Evolutionary conservation across 2,888 invertebrate species (phyloP), one percentile per base, ranked within the genome.

Genomic region (Lochmaea capreae): DNA sequence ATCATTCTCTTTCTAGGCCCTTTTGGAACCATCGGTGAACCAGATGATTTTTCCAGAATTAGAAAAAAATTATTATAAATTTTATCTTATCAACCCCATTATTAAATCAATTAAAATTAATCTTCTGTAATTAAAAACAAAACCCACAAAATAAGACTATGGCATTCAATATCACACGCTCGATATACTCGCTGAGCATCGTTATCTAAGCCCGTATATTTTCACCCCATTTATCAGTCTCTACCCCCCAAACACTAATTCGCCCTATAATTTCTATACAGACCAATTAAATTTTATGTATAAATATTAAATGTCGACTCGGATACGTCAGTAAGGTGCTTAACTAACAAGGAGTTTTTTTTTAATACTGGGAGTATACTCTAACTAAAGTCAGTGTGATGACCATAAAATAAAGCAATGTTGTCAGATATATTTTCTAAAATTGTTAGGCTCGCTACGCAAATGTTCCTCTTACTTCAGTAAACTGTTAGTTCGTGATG

Each of bases 61-160:
- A n/a, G n/a, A n/a, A n/a, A n/a, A n/a, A n/a, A n/a, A n/a, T n/a
- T n/a, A n/a, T n/a, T n/a, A n/a, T n/a, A n/a, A n/a, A n/a, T n/a
- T n/a, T n/a, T 43, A 43, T 43, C 10, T 43, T 43, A 74, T 70
- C 62, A 70, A 65, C 57, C 72, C 75, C 73, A 71, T 71, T 77
- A n/a, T 74, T 73, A 73, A 77, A 77, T 71, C 68, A 72, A 72
- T 70, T 57, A 57, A 57, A 26, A 26, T 26, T 26, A 26, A 26
- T n/a, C n/a, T n/a, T 26, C 26, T 26, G 3, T 26, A 26, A 26
- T 26, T 26, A 26, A 26, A 26, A 26, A 26, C 26, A 26, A 26
- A 26, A 26, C 26, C 26, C 6, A 2, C 11, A 43, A 43, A 43
- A 43, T 43, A 43, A 8, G 8, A 43, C 11, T 43, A 43, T 12